Conservation (phyloP, 2,797 vertebrate species). For the Periparus ater region DNA sequence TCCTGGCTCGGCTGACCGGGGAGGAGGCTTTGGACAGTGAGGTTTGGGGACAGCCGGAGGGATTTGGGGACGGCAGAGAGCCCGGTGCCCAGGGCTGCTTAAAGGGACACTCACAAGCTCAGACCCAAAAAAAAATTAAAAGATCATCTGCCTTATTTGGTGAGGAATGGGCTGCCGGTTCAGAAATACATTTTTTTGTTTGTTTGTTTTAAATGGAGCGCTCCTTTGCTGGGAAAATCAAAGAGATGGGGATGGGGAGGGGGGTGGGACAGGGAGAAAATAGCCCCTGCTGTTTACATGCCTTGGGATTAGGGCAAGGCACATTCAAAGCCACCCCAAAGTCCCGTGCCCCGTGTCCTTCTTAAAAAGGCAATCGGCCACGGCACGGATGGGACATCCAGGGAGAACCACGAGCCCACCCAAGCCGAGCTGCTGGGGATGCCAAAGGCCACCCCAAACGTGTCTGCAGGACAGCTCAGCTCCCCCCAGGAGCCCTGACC, state of each 20-base stretch:
- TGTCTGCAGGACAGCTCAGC: not conserved
- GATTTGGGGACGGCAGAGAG: conserved; percentile 1
- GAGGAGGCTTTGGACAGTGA: not conserved
- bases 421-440: not conserved
- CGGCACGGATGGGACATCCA: rapidly evolving
- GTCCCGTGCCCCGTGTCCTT: not conserved
- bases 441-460: not conserved
- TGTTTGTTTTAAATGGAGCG: conserved; percentile 12
- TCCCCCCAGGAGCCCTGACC: not conserved
- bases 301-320: conserved; percentile 28
- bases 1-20: not conserved
- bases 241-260: not conserved
- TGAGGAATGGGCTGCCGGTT: conserved; percentile 39
- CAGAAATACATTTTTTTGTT: conserved; percentile 40
- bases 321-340: not conserved
- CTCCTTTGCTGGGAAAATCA: conserved; percentile 57
- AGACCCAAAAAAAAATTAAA: not conserved
- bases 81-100: not conserved
- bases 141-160: conserved; percentile 66
- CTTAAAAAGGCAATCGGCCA: not conserved
- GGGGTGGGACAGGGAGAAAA: not conserved
- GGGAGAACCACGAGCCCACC: not conserved
- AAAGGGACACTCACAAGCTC: conserved; percentile 1
- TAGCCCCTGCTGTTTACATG: conserved; percentile 33
- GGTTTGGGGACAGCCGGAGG: not conserved